phyloP scores from a whole-genome alignment of 2,113 vertebrate genomes.

The Psittacula cyanocephala region DNA sequence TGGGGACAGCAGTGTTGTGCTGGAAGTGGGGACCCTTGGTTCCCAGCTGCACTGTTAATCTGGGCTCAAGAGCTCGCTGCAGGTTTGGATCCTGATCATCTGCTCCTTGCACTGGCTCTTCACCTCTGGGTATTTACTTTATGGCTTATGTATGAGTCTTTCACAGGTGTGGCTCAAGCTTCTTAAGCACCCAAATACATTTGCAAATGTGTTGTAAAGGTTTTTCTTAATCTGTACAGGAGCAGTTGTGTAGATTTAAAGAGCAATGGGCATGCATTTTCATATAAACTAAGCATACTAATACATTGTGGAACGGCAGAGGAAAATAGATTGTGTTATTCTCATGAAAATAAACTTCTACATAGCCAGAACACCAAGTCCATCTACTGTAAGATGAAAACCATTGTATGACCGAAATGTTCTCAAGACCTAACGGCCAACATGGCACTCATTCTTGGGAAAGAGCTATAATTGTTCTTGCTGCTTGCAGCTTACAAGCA shows the following conservation, averaged over 20 bases:
- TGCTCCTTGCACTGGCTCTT: neutral
- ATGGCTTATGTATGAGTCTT: neutral
- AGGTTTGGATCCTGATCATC: rapidly evolving
- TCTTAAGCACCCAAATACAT: neutral
- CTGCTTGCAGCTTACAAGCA: neutral
- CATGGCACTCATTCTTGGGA: rapidly evolving
- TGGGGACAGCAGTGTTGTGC: rapidly evolving
- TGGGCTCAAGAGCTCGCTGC: neutral
- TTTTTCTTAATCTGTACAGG: neutral
- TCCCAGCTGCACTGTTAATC: rapidly evolving
- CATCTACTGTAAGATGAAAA: neutral
- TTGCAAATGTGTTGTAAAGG: neutral
- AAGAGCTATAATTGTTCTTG: neutral
- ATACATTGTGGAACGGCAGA: neutral
- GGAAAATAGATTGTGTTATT: neutral
- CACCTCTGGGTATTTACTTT: rapidly evolving
- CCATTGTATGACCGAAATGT: neutral
- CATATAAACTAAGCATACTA: neutral
- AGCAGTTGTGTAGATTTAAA: neutral
- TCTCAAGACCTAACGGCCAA: neutral
- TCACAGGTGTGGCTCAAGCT: neutral
- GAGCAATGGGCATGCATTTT: rapidly evolving
- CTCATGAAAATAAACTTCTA: neutral
- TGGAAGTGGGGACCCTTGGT: rapidly evolving
- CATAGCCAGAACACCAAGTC: neutral